Base-by-base conservation (phyloP, 2,113 vertebrate genomes). In the Solenodon paradoxus region DNA sequence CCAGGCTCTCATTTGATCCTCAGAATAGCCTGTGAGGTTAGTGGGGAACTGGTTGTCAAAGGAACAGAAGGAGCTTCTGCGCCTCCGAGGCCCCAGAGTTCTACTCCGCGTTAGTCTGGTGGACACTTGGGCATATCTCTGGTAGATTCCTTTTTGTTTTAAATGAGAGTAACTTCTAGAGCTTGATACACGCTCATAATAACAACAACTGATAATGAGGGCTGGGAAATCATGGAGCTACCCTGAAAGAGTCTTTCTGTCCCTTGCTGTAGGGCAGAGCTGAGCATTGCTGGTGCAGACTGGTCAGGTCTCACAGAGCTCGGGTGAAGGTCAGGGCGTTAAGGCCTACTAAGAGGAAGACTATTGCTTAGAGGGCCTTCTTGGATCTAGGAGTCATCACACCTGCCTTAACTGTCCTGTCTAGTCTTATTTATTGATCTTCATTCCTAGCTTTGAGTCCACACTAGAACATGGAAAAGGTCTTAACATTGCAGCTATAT, bases 281-380 rank as follows among this genome's bases (percentile, higher is more conserved):
- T 35, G 13, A 4, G 10, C 24, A 47, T 53, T 32, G 42, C 22
- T 61, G 9, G 15, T 51, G 17, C 5, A 47, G 55, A 79, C 9
- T n/a, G 64, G 1, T 9, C 22, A 1, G 5, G 7, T 16, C 45
- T 30, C 32, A 61, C 38, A 77, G 80, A 35, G 38, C 24, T 68
- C 40, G 0, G n/a, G 3, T n/a, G 15, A 51, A 35, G 45, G 45
- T 47, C 47, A 45, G 12, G 28, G 13, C 12, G 32, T 0, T 2
- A 2, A 7, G 12, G 45, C 20, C 28, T 17, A 19, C 57, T 19
- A 42, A 7, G 19, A 91, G 9, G 6, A 72, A 57, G n/a, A 79
- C 4, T 13, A 40, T 28, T 19, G 9, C 40, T 35, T 71, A 16
- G 20, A n/a, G 45, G 38, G 12, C 26, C 64, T 72, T 15, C 38